These are phyloP conservation scores for Cossypha polioptera DNA, from an alignment of 2,797 vertebrate species.

Conservation along the genomic window DNA sequence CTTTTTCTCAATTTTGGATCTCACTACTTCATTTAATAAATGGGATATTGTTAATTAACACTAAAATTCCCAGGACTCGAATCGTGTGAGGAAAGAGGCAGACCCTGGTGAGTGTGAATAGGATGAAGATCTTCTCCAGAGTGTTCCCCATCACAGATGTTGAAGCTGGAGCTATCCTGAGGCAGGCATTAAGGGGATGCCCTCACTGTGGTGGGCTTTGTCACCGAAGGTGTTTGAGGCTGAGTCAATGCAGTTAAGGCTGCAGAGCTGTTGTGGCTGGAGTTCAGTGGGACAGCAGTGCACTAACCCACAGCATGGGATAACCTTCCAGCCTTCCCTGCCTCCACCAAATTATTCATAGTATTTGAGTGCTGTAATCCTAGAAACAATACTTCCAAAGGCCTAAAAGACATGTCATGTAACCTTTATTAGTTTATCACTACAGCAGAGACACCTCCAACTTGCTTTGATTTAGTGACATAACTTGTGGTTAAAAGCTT, in stretches of 20 bases:
- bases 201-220: not conserved
- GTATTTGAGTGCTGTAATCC: conserved; percentile 9
- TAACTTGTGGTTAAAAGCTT: conserved; percentile 73
- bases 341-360: not conserved
- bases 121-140: not conserved
- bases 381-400: conserved; percentile 56
- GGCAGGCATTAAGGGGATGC: not conserved
- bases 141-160: not conserved
- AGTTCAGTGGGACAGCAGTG: not conserved
- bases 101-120: not conserved
- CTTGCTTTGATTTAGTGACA: conserved; percentile 76
- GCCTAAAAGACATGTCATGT: conserved; percentile 60
- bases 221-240: not conserved
- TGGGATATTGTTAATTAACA: not conserved
- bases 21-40: not conserved
- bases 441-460: conserved; percentile 40
- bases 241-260: not conserved
- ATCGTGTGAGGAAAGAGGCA: not conserved
- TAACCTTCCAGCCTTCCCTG: not conserved
- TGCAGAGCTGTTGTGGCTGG: not conserved
- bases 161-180: not conserved
- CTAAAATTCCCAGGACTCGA: not conserved
- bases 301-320: not conserved
- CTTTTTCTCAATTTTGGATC: not conserved
- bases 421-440: conserved; percentile 72